Evolutionary conservation across 2,113 vertebrate species (phyloP).

Genomic region (Sceloporus tristichus): DNA sequence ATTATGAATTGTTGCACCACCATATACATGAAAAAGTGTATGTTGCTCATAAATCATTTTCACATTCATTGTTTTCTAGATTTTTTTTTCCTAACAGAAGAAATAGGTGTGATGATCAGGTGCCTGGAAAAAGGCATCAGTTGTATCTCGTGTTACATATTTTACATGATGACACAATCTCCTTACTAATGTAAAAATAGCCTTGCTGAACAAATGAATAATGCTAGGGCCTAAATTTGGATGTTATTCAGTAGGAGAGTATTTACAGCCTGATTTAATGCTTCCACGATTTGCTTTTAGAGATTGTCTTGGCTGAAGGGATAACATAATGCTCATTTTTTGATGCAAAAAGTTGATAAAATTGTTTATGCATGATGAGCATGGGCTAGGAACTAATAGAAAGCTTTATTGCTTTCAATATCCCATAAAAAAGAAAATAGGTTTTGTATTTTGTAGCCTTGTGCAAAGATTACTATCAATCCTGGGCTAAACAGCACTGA

Average conservation of each 20-base stretch:
- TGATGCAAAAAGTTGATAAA: background rate
- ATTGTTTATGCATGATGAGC: background rate
- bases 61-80: background rate
- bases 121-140: background rate
- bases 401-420: constrained; percentile 20
- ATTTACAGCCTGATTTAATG: constrained; percentile 7
- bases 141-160: background rate
- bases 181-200: constrained; percentile 9
- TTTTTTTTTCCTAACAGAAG: background rate
- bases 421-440: constrained; percentile 6
- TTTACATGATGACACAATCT: background rate
- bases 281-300: background rate
- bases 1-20: background rate
- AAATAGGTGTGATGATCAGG: background rate
- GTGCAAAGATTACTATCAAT: constrained; percentile 4
- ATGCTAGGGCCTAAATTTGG: background rate
- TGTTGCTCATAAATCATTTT: constrained; percentile 3
- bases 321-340: background rate
- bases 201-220: background rate
- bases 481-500: background rate
- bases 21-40: accelerated
- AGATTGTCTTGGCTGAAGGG: background rate
- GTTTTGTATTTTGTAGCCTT: background rate
- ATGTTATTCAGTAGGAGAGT: background rate
- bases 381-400: background rate